Evolutionary conservation across 2,113 vertebrate species (phyloP).

Genomic region (Pygoscelis antarcticus): DNA sequence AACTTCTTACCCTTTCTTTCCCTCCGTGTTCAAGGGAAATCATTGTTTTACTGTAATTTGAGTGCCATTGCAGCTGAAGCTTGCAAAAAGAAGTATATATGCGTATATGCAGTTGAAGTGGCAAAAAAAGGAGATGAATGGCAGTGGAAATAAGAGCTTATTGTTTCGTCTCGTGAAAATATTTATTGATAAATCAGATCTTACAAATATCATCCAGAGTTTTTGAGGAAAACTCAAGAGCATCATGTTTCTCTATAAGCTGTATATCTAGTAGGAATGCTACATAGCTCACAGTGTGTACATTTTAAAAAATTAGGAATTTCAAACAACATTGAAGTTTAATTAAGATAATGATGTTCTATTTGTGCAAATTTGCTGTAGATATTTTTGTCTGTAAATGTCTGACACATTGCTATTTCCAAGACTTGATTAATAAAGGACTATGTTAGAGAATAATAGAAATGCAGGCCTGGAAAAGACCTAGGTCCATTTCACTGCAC

Average conservation of each 20-base stretch:
- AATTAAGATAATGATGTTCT: neutral
- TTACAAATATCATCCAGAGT: neutral
- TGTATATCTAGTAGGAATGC: neutral
- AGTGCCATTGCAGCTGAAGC: neutral
- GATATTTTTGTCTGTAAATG: neutral
- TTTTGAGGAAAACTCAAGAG: neutral
- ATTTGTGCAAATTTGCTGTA: neutral
- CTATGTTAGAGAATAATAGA: neutral
- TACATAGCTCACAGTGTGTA: neutral
- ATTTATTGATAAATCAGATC: slow-evolving; percentile 26
- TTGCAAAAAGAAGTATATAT: neutral
- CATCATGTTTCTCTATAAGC: neutral
- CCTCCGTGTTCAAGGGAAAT: neutral
- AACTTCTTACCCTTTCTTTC: neutral
- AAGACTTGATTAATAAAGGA: neutral
- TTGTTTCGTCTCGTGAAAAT: neutral
- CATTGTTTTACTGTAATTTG: slow-evolving; percentile 3
- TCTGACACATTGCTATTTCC: neutral
- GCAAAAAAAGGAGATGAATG: neutral
- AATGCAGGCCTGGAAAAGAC: neutral
- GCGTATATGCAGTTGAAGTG: neutral
- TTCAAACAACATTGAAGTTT: neutral
- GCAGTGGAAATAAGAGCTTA: slow-evolving; percentile 9
- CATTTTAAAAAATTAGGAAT: neutral
- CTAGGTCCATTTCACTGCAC: neutral